phyloP scores from a whole-genome alignment of 2,797 vertebrate genomes.

The Zonotrichia albicollis region DNA sequence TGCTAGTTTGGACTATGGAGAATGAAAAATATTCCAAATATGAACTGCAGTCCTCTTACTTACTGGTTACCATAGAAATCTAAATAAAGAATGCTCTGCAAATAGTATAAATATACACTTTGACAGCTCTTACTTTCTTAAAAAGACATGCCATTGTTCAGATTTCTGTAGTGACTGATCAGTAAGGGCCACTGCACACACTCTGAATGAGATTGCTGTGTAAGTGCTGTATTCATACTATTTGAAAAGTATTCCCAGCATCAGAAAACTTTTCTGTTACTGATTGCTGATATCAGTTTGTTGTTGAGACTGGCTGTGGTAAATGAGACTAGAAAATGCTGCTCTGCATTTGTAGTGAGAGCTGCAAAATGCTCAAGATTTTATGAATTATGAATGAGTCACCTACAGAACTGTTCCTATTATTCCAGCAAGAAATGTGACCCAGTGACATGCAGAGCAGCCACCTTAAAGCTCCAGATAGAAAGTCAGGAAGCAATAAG shows the following conservation, averaged over 20 bases:
- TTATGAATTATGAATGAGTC: neutral
- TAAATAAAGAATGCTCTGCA: conserved; percentile 53
- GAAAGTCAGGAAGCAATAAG: neutral
- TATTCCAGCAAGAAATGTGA: neutral
- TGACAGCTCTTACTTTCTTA: conserved; percentile 28
- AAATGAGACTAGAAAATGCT: neutral
- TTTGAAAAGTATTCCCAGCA: neutral
- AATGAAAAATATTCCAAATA: conserved; percentile 34
- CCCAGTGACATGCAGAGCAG: neutral
- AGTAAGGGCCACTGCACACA: neutral
- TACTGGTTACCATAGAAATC: conserved; percentile 59
- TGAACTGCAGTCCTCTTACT: conserved; percentile 5
- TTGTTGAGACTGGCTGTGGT: neutral
- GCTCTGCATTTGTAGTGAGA: neutral
- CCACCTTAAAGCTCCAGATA: neutral
- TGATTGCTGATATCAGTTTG: neutral
- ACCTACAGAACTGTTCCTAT: neutral
- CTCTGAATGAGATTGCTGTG: neutral
- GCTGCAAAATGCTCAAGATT: neutral
- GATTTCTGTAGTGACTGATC: neutral
- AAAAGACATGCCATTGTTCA: neutral
- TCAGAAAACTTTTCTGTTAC: neutral
- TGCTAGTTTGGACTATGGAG: neutral
- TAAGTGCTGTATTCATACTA: neutral
- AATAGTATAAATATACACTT: conserved; percentile 27